Conservation (phyloP, 2,113 vertebrate species). For the Xiphorhynchus elegans region DNA sequence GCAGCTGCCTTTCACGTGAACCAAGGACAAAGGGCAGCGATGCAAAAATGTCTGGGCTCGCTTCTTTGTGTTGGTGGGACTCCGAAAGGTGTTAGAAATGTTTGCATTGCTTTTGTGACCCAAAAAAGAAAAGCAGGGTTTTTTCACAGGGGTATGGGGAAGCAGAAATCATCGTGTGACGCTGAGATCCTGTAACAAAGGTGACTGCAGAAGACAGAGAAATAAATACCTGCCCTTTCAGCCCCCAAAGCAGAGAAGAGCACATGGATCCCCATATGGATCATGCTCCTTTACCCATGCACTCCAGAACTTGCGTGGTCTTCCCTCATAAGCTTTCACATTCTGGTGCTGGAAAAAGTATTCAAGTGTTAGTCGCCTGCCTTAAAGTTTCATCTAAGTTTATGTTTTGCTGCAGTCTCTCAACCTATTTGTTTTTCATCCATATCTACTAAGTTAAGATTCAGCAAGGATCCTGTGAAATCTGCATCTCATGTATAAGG, state of each 20-base stretch:
- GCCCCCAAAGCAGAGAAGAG: not conserved
- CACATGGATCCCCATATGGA: not conserved
- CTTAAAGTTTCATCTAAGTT: not conserved
- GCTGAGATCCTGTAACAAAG: not conserved
- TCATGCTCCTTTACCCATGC: not conserved
- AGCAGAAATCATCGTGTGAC: not conserved
- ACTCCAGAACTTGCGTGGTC: not conserved
- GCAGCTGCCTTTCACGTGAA: accelerated
- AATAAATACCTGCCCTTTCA: not conserved
- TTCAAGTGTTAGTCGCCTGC: not conserved
- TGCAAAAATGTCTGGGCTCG: not conserved
- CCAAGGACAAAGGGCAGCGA: accelerated
- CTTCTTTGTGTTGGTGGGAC: not conserved
- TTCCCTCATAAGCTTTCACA: not conserved
- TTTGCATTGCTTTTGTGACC: not conserved
- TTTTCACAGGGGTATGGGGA: not conserved
- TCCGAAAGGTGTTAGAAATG: not conserved
- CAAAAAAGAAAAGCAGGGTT: too few relatives aligned
- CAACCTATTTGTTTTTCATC: not conserved
- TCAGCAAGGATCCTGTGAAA: not conserved
- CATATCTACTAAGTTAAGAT: accelerated
- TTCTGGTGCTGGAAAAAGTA: not conserved
- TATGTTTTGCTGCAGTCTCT: not conserved
- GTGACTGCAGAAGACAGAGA: not conserved
- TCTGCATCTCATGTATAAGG: accelerated